Conservation (phyloP, 2,888 invertebrate species). For the Oscheius sp. region DNA sequence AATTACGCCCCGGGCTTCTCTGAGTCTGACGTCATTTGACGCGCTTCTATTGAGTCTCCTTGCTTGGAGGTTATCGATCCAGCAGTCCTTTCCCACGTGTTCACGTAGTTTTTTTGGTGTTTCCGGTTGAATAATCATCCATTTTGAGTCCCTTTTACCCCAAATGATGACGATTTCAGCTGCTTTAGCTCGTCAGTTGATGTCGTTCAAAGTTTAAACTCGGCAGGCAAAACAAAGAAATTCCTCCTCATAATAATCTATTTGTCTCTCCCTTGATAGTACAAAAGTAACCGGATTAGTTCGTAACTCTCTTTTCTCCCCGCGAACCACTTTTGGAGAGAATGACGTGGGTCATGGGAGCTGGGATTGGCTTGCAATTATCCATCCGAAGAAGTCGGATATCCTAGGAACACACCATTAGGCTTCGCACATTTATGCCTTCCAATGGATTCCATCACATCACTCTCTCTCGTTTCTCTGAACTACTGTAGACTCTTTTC, state of each 20-base stretch:
- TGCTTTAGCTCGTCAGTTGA: too few species aligned
- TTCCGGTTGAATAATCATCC: neutral
- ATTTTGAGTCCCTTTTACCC: neutral
- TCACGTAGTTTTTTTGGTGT: conserved; percentile 20
- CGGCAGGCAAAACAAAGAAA: too few species aligned
- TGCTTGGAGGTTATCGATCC: conserved; percentile 28
- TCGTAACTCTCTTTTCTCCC: neutral
- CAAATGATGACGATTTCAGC: neutral
- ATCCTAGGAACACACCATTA: conserved; percentile 14
- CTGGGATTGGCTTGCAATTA: conserved; percentile 7
- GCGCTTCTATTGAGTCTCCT: conserved; percentile 26
- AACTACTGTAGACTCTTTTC: neutral
- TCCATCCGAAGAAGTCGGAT: neutral
- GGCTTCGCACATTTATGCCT: neutral
- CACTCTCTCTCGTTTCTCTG: neutral
- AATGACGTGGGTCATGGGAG: neutral
- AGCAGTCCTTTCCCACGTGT: conserved; percentile 23
- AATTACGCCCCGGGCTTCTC: conserved; percentile 18
- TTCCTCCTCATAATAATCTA: too few species aligned
- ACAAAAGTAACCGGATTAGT: neutral
- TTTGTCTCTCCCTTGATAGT: neutral
- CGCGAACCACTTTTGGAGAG: neutral
- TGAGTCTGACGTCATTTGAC: conserved; percentile 18
- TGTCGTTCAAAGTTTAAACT: too few species aligned
- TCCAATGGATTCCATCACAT: too few species aligned